Evolutionary conservation across 2,888 invertebrate genomes (phyloP).

Genomic region (Cheilosia scutellata): DNA sequence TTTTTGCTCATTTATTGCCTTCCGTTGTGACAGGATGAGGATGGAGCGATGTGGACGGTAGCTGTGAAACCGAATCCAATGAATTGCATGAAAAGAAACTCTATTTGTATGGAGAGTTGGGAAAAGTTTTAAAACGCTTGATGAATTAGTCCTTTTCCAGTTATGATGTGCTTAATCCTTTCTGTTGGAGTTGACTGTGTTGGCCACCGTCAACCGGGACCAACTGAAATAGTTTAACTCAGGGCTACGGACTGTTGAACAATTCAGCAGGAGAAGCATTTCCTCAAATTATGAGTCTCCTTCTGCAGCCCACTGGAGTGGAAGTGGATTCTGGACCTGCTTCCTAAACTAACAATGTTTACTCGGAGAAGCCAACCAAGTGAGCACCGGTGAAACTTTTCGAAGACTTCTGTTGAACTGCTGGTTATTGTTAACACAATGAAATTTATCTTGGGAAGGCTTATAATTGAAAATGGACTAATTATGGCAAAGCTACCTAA

Average conservation of each 20-base stretch:
- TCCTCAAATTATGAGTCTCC: constrained; percentile 24
- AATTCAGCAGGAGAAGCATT: constrained; percentile 3
- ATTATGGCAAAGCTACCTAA: background rate
- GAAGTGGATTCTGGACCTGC: background rate
- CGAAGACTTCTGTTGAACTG: background rate
- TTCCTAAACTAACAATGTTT: constrained; percentile 2
- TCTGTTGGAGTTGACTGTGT: background rate
- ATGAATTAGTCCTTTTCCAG: constrained; percentile 34
- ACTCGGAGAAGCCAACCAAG: background rate
- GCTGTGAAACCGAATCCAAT: constrained; percentile 6
- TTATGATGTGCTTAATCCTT: constrained; percentile 38
- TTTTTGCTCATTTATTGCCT: constrained; percentile 30
- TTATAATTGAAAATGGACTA: background rate
- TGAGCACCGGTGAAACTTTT: constrained; percentile 3
- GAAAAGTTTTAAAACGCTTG: constrained; percentile 28
- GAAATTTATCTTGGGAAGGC: background rate
- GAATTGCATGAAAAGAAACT: constrained; percentile 11
- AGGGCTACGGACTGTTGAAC: background rate
- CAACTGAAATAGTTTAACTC: constrained; percentile 10
- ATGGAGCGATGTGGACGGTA: background rate
- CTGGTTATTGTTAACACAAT: constrained; percentile 5
- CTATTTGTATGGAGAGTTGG: constrained; percentile 13
- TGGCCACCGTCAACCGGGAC: background rate
- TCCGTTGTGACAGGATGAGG: background rate
- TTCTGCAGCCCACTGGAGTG: background rate